Conservation (phyloP, 1,140 invertebrate species). For the Philopotamus ludificatus region DNA sequence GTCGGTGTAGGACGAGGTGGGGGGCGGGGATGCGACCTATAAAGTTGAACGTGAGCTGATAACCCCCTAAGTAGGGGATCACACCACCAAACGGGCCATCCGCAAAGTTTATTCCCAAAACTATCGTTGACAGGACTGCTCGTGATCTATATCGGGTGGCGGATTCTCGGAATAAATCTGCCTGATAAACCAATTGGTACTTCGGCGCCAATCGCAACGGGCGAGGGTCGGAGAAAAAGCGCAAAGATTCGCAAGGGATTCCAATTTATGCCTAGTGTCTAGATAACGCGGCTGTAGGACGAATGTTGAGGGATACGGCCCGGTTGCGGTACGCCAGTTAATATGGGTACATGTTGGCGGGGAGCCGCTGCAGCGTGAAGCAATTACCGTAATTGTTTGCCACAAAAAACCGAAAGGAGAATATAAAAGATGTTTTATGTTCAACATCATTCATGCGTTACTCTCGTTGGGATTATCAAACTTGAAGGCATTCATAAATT, state of each 20-base stretch:
- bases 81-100: background rate
- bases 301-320: no score
- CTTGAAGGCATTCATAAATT: no score
- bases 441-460: background rate
- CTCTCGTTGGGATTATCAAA: background rate
- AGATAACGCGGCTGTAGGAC: background rate
- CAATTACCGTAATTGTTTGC: background rate
- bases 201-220: background rate
- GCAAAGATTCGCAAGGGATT: background rate
- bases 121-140: slow-evolving; percentile 1
- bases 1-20: background rate
- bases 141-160: slow-evolving; percentile 1
- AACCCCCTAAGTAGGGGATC: background rate
- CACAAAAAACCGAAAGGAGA: background rate
- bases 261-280: background rate
- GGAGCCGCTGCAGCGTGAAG: background rate
- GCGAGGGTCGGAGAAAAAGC: background rate
- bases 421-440: background rate
- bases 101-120: slow-evolving; percentile 6
- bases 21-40: slow-evolving; percentile 2
- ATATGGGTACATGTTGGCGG: background rate
- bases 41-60: slow-evolving; percentile 5
- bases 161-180: slow-evolving; percentile 6
- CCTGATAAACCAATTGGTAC: slow-evolving; percentile 8
- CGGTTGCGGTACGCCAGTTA: background rate